Conservation (phyloP, 2,888 invertebrate genomes). For the Troides aeacus region DNA sequence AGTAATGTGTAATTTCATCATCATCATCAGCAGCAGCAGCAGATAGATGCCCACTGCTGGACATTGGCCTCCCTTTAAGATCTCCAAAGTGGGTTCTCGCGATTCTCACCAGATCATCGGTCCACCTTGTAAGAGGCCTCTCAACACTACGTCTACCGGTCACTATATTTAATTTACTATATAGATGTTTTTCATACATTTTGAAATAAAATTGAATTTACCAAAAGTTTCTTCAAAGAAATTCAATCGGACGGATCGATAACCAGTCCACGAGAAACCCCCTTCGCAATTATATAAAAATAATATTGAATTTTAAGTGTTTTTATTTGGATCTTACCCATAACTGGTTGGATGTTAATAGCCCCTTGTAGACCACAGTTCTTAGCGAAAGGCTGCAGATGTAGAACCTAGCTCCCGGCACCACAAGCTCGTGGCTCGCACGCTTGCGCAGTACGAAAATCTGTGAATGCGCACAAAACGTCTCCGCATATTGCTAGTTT, state of each 20-base stretch:
- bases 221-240: neutral
- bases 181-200: too few relatives aligned
- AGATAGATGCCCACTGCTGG: too few relatives aligned
- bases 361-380: conserved; percentile 98
- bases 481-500: conserved; percentile 32
- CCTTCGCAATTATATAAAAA: conserved; percentile 8
- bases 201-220: neutral
- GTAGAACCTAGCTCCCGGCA: conserved; percentile 94
- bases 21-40: too few relatives aligned
- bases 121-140: too few relatives aligned
- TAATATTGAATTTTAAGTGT: neutral
- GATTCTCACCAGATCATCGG: too few relatives aligned
- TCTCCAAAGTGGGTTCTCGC: too few relatives aligned
- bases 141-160: too few relatives aligned
- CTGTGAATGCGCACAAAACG: conserved; percentile 68
- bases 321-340: conserved; percentile 76
- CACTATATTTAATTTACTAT: too few relatives aligned
- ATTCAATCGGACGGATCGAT: neutral
- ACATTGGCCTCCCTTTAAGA: too few relatives aligned
- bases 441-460: conserved; percentile 96
- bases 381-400: conserved; percentile 95
- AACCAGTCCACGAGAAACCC: neutral
- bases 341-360: conserved; percentile 96
- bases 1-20: neutral
- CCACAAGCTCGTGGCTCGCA: conserved; percentile 92